These are phyloP conservation scores for Kuschelorhynchus macadamiae DNA, from an alignment of 2,888 invertebrate genomes.

Conservation along the genomic window DNA sequence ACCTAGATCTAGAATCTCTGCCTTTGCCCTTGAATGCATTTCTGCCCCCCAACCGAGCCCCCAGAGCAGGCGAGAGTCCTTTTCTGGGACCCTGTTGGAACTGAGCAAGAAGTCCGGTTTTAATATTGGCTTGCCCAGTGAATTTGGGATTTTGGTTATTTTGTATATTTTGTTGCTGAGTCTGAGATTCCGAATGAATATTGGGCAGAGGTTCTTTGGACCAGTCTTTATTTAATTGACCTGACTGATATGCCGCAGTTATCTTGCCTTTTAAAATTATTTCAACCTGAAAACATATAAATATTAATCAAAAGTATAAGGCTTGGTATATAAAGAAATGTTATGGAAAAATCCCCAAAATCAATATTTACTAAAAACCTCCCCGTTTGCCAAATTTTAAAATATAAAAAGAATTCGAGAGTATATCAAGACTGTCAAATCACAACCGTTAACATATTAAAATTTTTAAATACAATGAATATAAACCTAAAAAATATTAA, in stretches of 20 bases:
- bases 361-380: too few species aligned
- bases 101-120: conserved; percentile 73
- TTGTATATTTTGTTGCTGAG: conserved; percentile 69
- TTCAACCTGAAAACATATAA: conserved; percentile 78
- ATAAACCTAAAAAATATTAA: too few species aligned
- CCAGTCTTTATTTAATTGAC: conserved; percentile 95
- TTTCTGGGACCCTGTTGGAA: conserved; percentile 72
- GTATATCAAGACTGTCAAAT: too few species aligned
- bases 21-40: conserved; percentile 31
- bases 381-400: too few species aligned
- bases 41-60: conserved; percentile 71
- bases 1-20: conserved; percentile 65
- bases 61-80: conserved; percentile 67
- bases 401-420: too few species aligned
- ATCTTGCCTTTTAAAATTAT: conserved; percentile 95
- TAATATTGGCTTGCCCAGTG: conserved; percentile 59
- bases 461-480: too few species aligned
- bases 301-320: too few species aligned
- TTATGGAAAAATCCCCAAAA: too few species aligned
- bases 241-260: conserved; percentile 89
- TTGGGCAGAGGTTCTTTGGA: conserved; percentile 92
- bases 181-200: conserved; percentile 82
- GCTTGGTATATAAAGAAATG: too few species aligned
- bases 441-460: too few species aligned
- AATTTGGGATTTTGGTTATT: conserved; percentile 59